phyloP scores from a whole-genome alignment of 2,797 vertebrate species.

The Coregonus suidteri region DNA sequence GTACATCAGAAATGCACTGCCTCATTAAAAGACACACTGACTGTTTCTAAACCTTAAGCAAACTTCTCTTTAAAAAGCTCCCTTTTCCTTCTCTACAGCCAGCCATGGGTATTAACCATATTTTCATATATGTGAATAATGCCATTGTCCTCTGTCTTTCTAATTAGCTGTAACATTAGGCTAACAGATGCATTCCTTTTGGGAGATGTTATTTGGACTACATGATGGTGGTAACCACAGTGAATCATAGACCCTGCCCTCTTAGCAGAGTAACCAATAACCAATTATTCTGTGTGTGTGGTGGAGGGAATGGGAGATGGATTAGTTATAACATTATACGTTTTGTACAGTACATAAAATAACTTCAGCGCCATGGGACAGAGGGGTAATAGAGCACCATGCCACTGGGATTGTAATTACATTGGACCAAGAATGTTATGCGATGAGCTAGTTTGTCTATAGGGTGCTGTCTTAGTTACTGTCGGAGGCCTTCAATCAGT shows the following conservation, averaged over 20 bases:
- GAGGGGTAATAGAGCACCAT: slow-evolving; percentile 55
- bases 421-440: slow-evolving; percentile 43
- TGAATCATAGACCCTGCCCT: slow-evolving; percentile 46
- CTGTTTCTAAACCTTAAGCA: too few species aligned
- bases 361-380: slow-evolving; percentile 55
- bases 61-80: slow-evolving; percentile 15
- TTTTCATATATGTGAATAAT: slow-evolving; percentile 38
- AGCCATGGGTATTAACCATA: slow-evolving; percentile 30
- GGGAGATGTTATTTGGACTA: slow-evolving; percentile 43
- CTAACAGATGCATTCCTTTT: slow-evolving; percentile 60
- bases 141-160: slow-evolving; percentile 17
- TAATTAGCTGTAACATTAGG: slow-evolving; percentile 22
- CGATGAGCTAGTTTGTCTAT: slow-evolving; percentile 59
- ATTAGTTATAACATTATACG: slow-evolving; percentile 50
- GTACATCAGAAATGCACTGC: background rate
- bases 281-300: slow-evolving; percentile 43
- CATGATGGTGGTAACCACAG: slow-evolving; percentile 18
- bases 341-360: slow-evolving; percentile 64
- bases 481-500: slow-evolving; percentile 19
- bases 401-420: slow-evolving; percentile 65
- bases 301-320: slow-evolving; percentile 30
- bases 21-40: slow-evolving; percentile 18
- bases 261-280: slow-evolving; percentile 58
- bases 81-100: slow-evolving; percentile 17
- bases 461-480: slow-evolving; percentile 7